phyloP scores from a whole-genome alignment of 1,140 invertebrate genomes.

The Vanessa tameamea region DNA sequence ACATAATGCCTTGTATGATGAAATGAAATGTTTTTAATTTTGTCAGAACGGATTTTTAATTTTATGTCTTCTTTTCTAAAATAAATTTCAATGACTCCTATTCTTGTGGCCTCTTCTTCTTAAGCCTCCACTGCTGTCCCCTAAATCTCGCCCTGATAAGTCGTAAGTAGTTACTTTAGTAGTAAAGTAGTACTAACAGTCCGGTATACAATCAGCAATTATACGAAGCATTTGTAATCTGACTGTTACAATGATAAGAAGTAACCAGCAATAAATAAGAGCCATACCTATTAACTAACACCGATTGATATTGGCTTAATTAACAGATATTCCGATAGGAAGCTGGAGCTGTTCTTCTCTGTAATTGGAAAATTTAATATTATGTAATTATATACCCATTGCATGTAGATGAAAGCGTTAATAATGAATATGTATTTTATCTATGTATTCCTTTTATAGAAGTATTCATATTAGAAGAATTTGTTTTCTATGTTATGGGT shows the following conservation, averaged over 20 bases:
- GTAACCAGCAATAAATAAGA: slow-evolving; percentile 14
- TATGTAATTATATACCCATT: neutral
- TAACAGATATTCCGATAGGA: slow-evolving; percentile 5
- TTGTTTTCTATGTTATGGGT: too few relatives aligned
- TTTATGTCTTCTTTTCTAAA: too few relatives aligned
- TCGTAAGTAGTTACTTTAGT: neutral
- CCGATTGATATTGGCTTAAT: slow-evolving; percentile 5
- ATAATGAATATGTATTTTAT: too few relatives aligned
- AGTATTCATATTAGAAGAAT: too few relatives aligned
- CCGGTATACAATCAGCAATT: neutral
- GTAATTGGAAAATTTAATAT: neutral
- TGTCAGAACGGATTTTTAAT: too few relatives aligned
- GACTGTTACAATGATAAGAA: slow-evolving; percentile 9
- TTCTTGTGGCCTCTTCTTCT: too few relatives aligned
- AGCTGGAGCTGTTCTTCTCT: neutral
- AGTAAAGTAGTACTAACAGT: neutral
- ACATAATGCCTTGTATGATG: too few relatives aligned
- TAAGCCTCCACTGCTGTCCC: neutral
- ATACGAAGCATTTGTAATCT: slow-evolving; percentile 13
- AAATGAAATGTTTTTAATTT: too few relatives aligned
- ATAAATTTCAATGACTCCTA: too few relatives aligned
- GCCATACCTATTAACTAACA: slow-evolving; percentile 8
- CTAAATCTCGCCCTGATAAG: neutral
- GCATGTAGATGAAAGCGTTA: too few relatives aligned
- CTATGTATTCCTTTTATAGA: too few relatives aligned